Evolutionary conservation across 2,888 invertebrate species (phyloP).

Genomic region (Dryomyza anilis): DNA sequence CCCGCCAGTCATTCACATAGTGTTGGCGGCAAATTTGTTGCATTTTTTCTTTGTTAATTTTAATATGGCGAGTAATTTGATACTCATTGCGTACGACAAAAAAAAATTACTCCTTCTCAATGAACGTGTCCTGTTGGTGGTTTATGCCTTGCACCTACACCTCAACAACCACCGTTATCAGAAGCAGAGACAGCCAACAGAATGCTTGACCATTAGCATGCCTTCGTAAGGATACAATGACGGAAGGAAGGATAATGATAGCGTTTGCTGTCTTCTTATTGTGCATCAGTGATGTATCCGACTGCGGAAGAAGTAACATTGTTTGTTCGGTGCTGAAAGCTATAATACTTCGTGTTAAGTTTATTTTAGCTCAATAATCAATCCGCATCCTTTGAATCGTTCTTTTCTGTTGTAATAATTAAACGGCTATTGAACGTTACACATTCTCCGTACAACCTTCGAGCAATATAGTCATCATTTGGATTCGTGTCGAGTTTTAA

Average conservation of each 20-base stretch:
- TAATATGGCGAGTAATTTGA: constrained; percentile 39
- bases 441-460: constrained; percentile 12
- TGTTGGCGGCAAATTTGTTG: constrained; percentile 6
- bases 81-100: constrained; percentile 1
- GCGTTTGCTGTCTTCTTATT: background rate
- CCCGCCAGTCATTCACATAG: too few species aligned
- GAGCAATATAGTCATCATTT: background rate
- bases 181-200: too few species aligned
- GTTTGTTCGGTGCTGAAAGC: background rate
- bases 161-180: background rate
- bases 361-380: background rate
- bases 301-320: constrained; percentile 20
- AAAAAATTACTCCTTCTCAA: background rate
- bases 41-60: constrained; percentile 30
- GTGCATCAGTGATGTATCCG: background rate
- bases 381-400: constrained; percentile 6
- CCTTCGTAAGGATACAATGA: background rate
- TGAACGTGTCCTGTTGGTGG: background rate
- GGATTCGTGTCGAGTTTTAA: constrained; percentile 7
- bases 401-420: background rate
- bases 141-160: background rate
- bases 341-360: background rate
- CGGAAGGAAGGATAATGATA: background rate
- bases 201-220: background rate
- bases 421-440: background rate